phyloP scores from a whole-genome alignment of 2,888 invertebrate species.

The Cyclophora albipunctata region DNA sequence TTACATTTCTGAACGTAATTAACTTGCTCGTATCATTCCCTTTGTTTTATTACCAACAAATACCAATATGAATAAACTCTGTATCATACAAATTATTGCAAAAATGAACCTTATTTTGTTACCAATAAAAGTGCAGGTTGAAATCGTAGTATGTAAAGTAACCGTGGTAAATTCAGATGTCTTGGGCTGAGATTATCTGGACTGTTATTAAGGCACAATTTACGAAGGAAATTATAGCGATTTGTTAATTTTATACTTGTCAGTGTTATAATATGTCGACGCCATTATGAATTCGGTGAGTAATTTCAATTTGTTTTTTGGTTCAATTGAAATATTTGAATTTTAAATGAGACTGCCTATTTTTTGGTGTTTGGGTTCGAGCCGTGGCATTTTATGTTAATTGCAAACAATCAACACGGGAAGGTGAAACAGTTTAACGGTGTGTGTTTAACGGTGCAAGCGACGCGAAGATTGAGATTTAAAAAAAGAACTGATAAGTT shows the following conservation, averaged over 20 bases:
- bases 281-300: constrained; percentile 29
- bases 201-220: constrained; percentile 67
- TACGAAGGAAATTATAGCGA: constrained; percentile 64
- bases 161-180: constrained; percentile 41
- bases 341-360: no score
- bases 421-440: no score
- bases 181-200: constrained; percentile 60
- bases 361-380: no score
- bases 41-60: constrained; percentile 64
- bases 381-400: no score
- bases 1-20: constrained; percentile 69
- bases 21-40: constrained; percentile 67
- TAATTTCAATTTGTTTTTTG: background rate
- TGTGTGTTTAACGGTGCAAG: no score
- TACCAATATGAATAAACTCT: constrained; percentile 22
- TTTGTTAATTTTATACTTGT: constrained; percentile 67
- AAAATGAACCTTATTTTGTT: constrained; percentile 29
- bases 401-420: no score
- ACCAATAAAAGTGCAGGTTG: constrained; percentile 10
- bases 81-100: constrained; percentile 6
- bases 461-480: no score
- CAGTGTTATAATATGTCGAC: constrained; percentile 40
- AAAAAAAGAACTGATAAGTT: no score
- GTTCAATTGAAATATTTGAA: background rate
- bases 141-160: constrained; percentile 6